Base-by-base conservation (phyloP, 2,888 invertebrate species). In the Drosophila mercatorum region DNA sequence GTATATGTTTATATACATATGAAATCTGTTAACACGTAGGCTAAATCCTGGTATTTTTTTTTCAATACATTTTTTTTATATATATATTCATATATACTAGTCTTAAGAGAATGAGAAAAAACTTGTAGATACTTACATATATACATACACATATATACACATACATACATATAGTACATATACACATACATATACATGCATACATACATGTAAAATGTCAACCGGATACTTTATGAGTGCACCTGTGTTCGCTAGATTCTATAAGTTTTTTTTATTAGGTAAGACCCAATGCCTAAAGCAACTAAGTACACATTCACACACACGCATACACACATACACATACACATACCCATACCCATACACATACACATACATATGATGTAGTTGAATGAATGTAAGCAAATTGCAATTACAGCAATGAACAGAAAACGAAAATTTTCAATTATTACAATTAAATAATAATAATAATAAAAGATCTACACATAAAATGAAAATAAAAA, bases 161-260 rank as follows among this genome's bases (percentile, higher is more conserved):
- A 51, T 34, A 26, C 40, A 78, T 61, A 62, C 67, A 70, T 73
- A 64, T 40, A 68, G 17, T 22, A 28, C 1, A 49, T 10, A 49
- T 10, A 49, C n/a, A 26, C 12, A 47, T 3, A 51, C 3, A 51
- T 6, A 72, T 70, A 84, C 14, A 38, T 17, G 11, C 17, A 51
- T 34, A 26, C 40, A 78, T 61, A 62, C 67, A 70, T 73, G 65
- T 40, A 68, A 67, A 80, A 81, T 85, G 75, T 84, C 82, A 67
- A 83, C 81, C 89, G 88, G 89, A 90, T 89, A 88, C 89, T 82
- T 82, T 83, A 78, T 80, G 80, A 83, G 78, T 91, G 90, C 81
- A 89, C 80, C 88, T 91, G 91, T 90, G 91, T 90, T 91, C 91
- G 90, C 83, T 90, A 81, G 85, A 70, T 72, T 59, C 62, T 82